Conservation (phyloP, 2,797 vertebrate genomes). For the Vultur gryphus region DNA sequence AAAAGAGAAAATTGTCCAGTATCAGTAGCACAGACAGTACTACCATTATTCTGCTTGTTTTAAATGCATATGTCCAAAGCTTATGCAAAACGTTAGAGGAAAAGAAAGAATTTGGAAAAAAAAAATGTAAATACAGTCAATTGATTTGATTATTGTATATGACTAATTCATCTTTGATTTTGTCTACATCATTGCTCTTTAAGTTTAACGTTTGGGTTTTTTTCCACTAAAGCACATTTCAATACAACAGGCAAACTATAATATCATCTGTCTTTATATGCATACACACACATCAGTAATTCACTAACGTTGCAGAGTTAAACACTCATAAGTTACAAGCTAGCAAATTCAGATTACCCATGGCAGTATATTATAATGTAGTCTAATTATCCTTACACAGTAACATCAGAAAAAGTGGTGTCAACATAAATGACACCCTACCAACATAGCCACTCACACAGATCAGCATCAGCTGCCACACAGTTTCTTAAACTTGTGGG, state of each 20-base stretch:
- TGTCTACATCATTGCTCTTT: neutral
- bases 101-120: neutral
- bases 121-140: neutral
- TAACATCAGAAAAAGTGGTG: neutral
- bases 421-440: neutral
- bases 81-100: neutral
- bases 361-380: neutral
- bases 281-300: neutral
- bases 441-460: neutral
- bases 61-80: neutral
- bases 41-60: neutral
- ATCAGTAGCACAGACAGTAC: neutral
- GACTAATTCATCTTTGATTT: neutral
- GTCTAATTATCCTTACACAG: neutral
- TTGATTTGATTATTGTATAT: neutral
- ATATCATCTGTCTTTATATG: neutral
- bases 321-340: neutral
- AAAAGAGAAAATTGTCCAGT: neutral
- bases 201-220: accelerated
- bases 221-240: neutral
- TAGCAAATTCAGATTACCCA: neutral
- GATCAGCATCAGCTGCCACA: neutral
- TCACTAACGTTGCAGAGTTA: neutral
- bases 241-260: neutral
- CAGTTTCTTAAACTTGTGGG: neutral